Conservation (phyloP, 2,797 vertebrate species). For the Diglossa cyanea region DNA sequence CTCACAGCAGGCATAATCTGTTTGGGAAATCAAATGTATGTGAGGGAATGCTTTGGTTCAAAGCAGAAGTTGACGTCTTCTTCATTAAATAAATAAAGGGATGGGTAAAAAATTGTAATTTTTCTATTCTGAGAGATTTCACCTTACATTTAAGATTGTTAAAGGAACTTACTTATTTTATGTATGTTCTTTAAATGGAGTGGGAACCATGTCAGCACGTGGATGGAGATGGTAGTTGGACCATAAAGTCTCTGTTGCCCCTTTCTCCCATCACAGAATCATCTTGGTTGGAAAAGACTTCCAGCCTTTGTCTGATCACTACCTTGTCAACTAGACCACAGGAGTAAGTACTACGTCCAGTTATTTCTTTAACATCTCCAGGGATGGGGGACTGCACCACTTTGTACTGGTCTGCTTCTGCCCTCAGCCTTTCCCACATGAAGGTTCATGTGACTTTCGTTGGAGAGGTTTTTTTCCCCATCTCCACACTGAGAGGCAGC, state of each 20-base stretch:
- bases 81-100: neutral
- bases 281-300: neutral
- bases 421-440: neutral
- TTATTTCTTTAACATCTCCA: neutral
- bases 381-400: neutral
- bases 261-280: neutral
- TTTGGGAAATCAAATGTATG: neutral
- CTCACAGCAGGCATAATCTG: neutral
- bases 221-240: neutral
- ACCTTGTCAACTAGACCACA: neutral
- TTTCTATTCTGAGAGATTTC: neutral
- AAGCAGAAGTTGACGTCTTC: neutral
- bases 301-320: neutral
- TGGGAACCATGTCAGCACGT: neutral
- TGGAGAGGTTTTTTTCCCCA: neutral
- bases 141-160: neutral
- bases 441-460: neutral
- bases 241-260: neutral
- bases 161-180: neutral
- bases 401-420: neutral
- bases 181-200: neutral
- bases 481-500: neutral
- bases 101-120: neutral
- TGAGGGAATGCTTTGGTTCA: neutral
- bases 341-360: neutral